These are phyloP conservation scores for Scolopax rusticola DNA, from an alignment of 2,797 vertebrate genomes.

Conservation along the genomic window DNA sequence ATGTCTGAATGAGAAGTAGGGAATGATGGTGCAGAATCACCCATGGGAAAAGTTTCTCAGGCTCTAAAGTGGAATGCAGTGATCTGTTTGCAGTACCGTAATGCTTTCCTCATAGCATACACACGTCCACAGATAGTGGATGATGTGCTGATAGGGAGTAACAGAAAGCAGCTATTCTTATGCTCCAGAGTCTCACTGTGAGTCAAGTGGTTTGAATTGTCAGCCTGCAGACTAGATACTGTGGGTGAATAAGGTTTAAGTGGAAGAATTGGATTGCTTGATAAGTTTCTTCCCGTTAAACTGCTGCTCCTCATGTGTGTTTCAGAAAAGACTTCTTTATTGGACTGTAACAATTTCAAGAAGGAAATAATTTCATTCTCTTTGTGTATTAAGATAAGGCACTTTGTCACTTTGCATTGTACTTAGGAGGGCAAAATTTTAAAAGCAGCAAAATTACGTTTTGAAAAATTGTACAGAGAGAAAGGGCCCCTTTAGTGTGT, in stretches of 20 bases:
- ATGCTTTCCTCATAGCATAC: neutral
- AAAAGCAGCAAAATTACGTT: neutral
- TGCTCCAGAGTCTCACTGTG: neutral
- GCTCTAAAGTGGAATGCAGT: neutral
- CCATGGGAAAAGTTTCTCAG: neutral
- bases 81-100: neutral
- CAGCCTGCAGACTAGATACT: neutral
- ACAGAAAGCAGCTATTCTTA: conserved; percentile 32
- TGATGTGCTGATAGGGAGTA: conserved; percentile 9
- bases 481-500: neutral
- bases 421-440: neutral
- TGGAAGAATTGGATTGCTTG: neutral
- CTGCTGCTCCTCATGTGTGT: neutral
- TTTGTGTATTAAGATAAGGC: neutral
- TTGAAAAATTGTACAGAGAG: neutral
- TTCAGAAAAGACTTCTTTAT: neutral
- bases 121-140: neutral
- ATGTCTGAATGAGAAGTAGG: neutral
- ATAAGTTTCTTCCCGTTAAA: neutral
- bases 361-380: neutral
- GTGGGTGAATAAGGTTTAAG: neutral
- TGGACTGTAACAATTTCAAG: neutral
- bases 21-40: neutral
- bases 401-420: neutral
- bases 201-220: conserved; percentile 14